Conservation (phyloP, 2,888 invertebrate species). For the Brachycybe producta region DNA sequence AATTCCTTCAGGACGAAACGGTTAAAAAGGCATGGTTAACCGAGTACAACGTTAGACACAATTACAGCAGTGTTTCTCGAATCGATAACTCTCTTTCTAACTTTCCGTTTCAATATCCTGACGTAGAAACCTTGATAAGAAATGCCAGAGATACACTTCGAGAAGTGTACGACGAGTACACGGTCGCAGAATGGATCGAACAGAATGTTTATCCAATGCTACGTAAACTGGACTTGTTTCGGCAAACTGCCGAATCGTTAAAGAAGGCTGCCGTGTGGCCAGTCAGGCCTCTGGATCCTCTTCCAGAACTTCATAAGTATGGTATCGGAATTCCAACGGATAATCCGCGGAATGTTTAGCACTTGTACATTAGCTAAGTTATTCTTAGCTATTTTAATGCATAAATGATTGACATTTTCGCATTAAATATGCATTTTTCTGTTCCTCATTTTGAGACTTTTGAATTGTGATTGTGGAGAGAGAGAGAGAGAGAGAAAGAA, state of each 20-base stretch:
- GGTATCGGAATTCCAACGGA: constrained; percentile 20
- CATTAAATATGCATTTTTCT: too few relatives aligned
- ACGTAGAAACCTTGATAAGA: constrained; percentile 24
- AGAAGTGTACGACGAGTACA: constrained; percentile 43
- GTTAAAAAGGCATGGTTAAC: constrained; percentile 50
- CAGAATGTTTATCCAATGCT: constrained; percentile 47
- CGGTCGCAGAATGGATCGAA: constrained; percentile 52
- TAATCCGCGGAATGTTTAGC: too few relatives aligned
- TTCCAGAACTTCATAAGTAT: constrained; percentile 19
- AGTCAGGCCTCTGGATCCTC: constrained; percentile 38
- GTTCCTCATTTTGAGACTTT: too few relatives aligned
- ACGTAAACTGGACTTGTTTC: constrained; percentile 42
- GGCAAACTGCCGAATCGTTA: constrained; percentile 41
- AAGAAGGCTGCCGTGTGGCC: constrained; percentile 46
- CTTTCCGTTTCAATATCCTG: constrained; percentile 22
- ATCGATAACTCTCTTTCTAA: constrained; percentile 45
- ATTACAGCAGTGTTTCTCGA: constrained; percentile 52
- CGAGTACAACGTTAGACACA: constrained; percentile 52
- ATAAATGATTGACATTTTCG: too few relatives aligned
- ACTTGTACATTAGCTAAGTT: too few relatives aligned
- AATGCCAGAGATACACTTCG: constrained; percentile 26
- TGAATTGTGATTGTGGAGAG: too few relatives aligned
- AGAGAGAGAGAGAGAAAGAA: too few relatives aligned
- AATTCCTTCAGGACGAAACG: constrained; percentile 17
- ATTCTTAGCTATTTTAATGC: too few relatives aligned